A percentile compares a stretch with the other conserved stretches of the same genome.
phyloP scores from a whole-genome alignment of 2,888 invertebrate species.

The Andrena trimmerana region DNA sequence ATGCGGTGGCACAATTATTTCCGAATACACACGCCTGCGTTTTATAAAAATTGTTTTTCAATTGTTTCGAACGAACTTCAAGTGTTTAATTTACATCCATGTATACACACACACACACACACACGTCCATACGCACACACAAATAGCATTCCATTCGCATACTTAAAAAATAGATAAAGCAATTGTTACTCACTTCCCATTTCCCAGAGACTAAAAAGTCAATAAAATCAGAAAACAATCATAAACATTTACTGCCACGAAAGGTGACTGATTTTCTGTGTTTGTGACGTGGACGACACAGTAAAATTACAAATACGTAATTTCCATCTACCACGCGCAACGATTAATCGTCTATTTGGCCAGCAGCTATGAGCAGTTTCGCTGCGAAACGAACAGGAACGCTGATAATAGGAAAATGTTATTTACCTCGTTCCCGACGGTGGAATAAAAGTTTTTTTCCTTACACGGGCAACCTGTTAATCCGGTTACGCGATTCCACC shows the following conservation, averaged over 20 bases:
- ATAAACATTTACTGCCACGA: not conserved
- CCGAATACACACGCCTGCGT: no score
- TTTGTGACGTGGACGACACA: no score
- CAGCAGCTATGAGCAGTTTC: not conserved
- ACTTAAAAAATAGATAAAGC: no score
- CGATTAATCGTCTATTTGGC: not conserved
- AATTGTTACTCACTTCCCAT: no score
- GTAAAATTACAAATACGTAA: not conserved
- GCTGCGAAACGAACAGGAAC: not conserved
- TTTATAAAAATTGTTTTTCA: no score
- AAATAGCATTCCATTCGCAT: no score
- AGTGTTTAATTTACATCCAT: no score
- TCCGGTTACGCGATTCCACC: slow-evolving; percentile 37
- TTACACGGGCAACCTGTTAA: slow-evolving; percentile 31
- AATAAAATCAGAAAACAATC: not conserved
- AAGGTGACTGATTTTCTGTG: not conserved
- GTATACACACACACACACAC: no score
- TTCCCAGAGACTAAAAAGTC: no score
- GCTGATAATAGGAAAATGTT: slow-evolving; percentile 18
- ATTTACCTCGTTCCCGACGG: slow-evolving; percentile 13
- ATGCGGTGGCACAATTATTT: no score
- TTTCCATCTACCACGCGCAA: not conserved
- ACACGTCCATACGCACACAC: no score
- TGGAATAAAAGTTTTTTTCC: slow-evolving; percentile 30
- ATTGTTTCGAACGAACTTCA: no score